Base-by-base conservation (phyloP, 2,888 invertebrate species). In the Lypha dubia region DNA sequence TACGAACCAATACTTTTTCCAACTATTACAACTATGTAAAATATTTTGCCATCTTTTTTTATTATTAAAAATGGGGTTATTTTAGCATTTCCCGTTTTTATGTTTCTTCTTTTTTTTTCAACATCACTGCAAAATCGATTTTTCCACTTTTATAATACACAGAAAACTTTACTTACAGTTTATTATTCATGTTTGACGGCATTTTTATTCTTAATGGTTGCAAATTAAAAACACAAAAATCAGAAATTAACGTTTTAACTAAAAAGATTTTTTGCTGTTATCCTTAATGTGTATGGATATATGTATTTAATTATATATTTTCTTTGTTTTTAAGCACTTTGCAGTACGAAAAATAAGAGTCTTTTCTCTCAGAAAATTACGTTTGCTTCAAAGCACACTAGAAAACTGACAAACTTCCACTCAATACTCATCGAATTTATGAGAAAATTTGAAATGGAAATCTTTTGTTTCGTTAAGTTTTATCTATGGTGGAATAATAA, bases 131-230 rank as follows among this genome's bases (percentile, higher is more conserved):
- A 90, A 89, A 90, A 90, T 90, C 90, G 89, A 89, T 89, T 88
- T 76, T 84, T 88, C 77, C 76, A 82, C 85, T 84, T 87, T 49
- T 56, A 35, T 17, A 49, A 28, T 17, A 28, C 85, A 86, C 85
- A 87, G 49, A 79, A 74, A 76, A 71, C 46, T 87, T 88, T 91
- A 91, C 91, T 92, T 91, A 91, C 91, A 91, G 91, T 91, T 92
- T 91, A 92, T 92, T 91, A 92, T 91, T 91, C 92, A 91, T 91
- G 88, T 88, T 91, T 88, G 92, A 91, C 89, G 91, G 91, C 91
- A 91, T 91, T 87, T 90, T 92, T 84, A 90, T 88, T 88, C 88
- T 88, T 89, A 90, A 88, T 91, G 89, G 88, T 90, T 90, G 88
- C 87, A 89, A 89, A 76, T 90, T 88, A 88, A 89, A 51, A 76